Evolutionary conservation across 2,888 invertebrate genomes (phyloP).

Genomic region (Nomada fucata): DNA sequence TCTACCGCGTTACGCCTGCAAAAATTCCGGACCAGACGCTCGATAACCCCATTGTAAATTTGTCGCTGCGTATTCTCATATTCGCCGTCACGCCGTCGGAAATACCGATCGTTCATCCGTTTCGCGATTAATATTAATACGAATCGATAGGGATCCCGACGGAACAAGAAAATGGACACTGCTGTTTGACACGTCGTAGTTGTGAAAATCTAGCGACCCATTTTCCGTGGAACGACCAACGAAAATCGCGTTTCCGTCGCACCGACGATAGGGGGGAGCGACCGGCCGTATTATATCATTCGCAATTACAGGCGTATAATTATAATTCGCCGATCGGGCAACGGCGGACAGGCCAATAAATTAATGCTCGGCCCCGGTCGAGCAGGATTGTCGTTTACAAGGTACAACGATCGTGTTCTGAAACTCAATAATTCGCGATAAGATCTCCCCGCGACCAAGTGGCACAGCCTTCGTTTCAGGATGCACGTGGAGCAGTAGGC

Average conservation of each 20-base stretch:
- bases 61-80: constrained; percentile 49
- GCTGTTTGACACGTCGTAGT: background rate
- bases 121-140: constrained; percentile 45
- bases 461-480: constrained; percentile 9
- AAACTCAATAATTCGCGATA: constrained; percentile 63
- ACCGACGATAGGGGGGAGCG: background rate
- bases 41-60: constrained; percentile 64
- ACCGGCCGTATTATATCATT: constrained; percentile 46
- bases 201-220: background rate
- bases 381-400: constrained; percentile 56
- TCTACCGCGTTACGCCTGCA: constrained; percentile 64
- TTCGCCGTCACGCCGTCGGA: constrained; percentile 36
- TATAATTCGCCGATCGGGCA: constrained; percentile 50
- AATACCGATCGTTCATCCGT: constrained; percentile 52
- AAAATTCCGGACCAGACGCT: constrained; percentile 49
- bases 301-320: constrained; percentile 57
- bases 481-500: constrained; percentile 31
- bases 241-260: constrained; percentile 14
- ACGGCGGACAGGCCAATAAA: constrained; percentile 48
- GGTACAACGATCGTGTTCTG: constrained; percentile 56
- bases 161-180: constrained; percentile 11
- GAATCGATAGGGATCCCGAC: constrained; percentile 35
- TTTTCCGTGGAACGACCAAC: background rate
- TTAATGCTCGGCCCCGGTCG: constrained; percentile 31
- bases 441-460: constrained; percentile 36